These are phyloP conservation scores for Iselma pallidipennis DNA, from an alignment of 2,888 invertebrate genomes.

Conservation along the genomic window DNA sequence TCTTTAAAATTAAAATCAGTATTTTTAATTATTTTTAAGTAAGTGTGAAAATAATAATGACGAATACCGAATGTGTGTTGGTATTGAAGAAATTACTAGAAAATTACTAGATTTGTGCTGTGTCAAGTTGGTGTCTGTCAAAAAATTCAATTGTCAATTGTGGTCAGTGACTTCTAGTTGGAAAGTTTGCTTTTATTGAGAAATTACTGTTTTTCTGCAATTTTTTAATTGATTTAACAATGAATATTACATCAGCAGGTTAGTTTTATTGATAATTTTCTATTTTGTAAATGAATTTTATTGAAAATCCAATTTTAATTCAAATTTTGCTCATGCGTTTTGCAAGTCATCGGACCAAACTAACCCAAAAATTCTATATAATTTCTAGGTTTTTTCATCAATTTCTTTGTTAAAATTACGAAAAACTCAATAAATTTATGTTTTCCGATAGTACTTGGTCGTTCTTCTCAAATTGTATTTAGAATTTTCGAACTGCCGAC, in stretches of 20 bases:
- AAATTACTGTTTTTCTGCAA: neutral
- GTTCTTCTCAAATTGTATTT: too few species aligned
- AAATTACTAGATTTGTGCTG: neutral
- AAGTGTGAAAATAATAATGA: too few species aligned
- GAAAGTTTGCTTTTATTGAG: neutral
- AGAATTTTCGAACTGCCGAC: neutral
- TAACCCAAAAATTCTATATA: slow-evolving; percentile 17
- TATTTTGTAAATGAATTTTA: slow-evolving; percentile 7
- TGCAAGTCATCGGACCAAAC: slow-evolving; percentile 44
- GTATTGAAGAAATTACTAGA: neutral
- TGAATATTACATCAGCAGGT: slow-evolving; percentile 64
- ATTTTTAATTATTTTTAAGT: too few species aligned
- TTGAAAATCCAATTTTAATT: slow-evolving; percentile 16
- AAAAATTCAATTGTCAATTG: too few species aligned
- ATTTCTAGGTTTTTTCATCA: neutral
- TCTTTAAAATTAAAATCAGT: too few species aligned
- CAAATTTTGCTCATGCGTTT: slow-evolving; percentile 39
- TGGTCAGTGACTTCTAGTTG: neutral
- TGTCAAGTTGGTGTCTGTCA: neutral
- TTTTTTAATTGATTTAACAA: slow-evolving; percentile 37
- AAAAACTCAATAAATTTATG: neutral
- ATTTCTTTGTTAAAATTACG: neutral
- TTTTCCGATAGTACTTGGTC: too few species aligned
- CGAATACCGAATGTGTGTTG: too few species aligned
- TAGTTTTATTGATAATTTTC: slow-evolving; percentile 15